phyloP scores from a whole-genome alignment of 2,113 vertebrate genomes.

The Caranx ignobilis region DNA sequence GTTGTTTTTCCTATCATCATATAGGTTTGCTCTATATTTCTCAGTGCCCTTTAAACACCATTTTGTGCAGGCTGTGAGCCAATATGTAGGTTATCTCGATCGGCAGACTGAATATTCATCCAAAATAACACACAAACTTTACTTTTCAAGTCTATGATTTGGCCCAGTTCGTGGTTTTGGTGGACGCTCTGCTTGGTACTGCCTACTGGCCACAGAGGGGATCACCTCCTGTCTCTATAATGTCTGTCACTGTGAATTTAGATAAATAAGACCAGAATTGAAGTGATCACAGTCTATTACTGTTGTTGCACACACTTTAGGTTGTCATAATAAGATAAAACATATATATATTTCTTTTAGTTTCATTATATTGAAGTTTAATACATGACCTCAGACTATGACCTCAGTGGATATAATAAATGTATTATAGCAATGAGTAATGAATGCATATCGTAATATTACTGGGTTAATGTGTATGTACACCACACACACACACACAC shows the following conservation, averaged over 20 bases:
- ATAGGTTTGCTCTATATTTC: too few relatives aligned
- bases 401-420: not conserved
- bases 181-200: not conserved
- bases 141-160: not conserved
- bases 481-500: too few relatives aligned
- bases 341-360: too few relatives aligned
- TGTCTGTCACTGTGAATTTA: not conserved
- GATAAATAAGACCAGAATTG: not conserved
- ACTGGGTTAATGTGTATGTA: not conserved
- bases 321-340: too few relatives aligned
- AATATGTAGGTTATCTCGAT: not conserved
- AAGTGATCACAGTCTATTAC: not conserved
- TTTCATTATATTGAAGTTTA: too few relatives aligned
- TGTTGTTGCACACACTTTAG: not conserved
- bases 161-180: not conserved
- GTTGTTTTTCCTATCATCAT: too few relatives aligned
- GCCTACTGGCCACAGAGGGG: not conserved
- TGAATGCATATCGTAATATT: not conserved
- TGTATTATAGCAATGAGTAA: not conserved
- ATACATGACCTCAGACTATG: not conserved
- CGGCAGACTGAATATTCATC: not conserved
- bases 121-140: not conserved
- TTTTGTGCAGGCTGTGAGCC: not conserved
- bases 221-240: not conserved
- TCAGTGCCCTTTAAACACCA: not conserved